Evolutionary conservation across 2,888 invertebrate genomes (phyloP), one percentile per base, ranked within the genome.

Genomic region (Lordiphosa andalusiaca): DNA sequence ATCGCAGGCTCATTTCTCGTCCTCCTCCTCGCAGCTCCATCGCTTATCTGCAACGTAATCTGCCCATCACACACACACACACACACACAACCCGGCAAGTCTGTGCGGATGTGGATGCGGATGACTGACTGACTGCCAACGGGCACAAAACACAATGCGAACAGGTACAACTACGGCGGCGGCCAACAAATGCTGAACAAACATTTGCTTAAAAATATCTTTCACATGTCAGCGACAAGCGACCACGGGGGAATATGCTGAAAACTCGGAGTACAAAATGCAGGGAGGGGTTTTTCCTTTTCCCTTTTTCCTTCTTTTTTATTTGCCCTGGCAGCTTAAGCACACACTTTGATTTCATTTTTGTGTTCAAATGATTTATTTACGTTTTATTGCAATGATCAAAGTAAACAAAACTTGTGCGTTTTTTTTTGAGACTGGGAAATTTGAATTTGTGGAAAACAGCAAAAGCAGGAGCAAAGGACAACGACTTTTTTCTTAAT

Each of bases 311-410:
- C 71, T 60, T 63, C 4, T 2, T 19, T 1, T 2, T 19, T 19
- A 2, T 19, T 19, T 19, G 19, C 57, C 46, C 49, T 46, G 57
- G 38, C 73, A 62, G 75, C 75, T 58, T 69, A 67, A 52, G 53
- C 69, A 53, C 63, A 50, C 53, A 53, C 51, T 68, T 73, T 73
- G 57, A 81, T 73, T 81, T 73, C 66, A 81, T 81, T 84, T 71
- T 54, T 30, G 36, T 41, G 36, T 41, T 42, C 41, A 60, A 46
- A 48, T 67, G 59, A 65, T 76, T 76, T 44, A 44, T 44, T 42
- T 42, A 42, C 53, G 55, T 74, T 53, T 41, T 55, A 40, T 12
- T 36, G 53, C 42, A 35, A 41, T 60, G 56, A 65, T 65, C 73
- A 80, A 80, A 68, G 49, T 33, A 35, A 33, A 42, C 25, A 16